A percentile compares a stretch with the other conserved stretches of the same genome.
Evolutionary conservation across 2,797 vertebrate genomes (phyloP).

Genomic region (Mormyrus proboscirostris): DNA sequence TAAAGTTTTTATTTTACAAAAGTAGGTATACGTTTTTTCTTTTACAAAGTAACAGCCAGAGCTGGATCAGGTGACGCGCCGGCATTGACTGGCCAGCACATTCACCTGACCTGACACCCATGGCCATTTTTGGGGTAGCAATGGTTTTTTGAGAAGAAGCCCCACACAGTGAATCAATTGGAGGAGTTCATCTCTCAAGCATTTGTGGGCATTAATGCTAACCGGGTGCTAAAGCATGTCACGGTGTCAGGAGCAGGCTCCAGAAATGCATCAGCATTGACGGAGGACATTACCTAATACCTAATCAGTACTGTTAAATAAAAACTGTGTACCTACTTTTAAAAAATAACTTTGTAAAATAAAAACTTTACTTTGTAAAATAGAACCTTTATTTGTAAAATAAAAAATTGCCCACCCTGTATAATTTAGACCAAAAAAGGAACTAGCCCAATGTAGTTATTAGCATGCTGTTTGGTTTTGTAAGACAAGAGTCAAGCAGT

Average conservation of each 20-base stretch:
- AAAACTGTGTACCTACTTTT: not conserved
- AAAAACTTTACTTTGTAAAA: not conserved
- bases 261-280: not conserved
- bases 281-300: not conserved
- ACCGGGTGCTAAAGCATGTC: not conserved
- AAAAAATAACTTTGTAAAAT: not conserved
- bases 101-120: not conserved
- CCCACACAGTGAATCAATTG: not conserved
- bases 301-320: not conserved
- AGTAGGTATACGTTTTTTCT: not conserved
- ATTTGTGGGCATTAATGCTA: not conserved
- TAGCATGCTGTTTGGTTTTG: not conserved
- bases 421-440: not conserved
- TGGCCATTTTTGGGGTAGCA: too few species aligned
- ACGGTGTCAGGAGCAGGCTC: not conserved
- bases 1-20: not conserved
- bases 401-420: not conserved
- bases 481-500: not conserved
- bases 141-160: not conserved
- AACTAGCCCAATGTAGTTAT: not conserved
- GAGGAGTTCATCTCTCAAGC: not conserved
- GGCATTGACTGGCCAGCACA: not conserved
- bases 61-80: not conserved
- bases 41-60: not conserved
- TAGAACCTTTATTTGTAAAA: not conserved